phyloP scores from a whole-genome alignment of 1,140 invertebrate species.

The Ceratosolen solmsi region DNA sequence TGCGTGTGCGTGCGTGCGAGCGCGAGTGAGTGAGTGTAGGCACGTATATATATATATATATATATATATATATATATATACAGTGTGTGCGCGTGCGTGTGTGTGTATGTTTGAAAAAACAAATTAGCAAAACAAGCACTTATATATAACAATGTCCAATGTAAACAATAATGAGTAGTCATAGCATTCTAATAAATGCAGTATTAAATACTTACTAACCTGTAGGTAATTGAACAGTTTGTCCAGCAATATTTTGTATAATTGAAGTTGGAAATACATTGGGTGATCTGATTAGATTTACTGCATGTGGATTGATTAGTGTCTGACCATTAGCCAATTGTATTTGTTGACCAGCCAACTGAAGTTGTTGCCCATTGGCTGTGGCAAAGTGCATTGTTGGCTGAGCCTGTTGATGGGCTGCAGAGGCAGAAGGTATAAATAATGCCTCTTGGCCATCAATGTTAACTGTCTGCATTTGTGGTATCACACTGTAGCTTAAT shows the following conservation, averaged over 20 bases:
- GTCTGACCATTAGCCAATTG: conserved; percentile 75
- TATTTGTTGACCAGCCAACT: conserved; percentile 74
- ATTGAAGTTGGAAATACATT: conserved; percentile 71
- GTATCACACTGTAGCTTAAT: conserved; percentile 78
- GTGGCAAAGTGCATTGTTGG: conserved; percentile 69
- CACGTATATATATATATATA: too few relatives aligned
- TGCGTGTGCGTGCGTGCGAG: too few relatives aligned
- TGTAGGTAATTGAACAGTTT: conserved; percentile 73
- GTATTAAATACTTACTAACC: conserved; percentile 56
- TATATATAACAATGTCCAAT: neutral
- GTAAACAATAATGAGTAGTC: neutral
- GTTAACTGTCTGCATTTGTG: conserved; percentile 89
- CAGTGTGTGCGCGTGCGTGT: too few relatives aligned
- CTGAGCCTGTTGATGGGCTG: conserved; percentile 66
- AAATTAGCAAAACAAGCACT: neutral
- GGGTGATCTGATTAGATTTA: conserved; percentile 73
- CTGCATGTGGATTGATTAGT: conserved; percentile 70
- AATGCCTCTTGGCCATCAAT: conserved; percentile 94
- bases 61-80: too few relatives aligned
- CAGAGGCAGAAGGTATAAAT: conserved; percentile 82
- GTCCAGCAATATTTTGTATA: conserved; percentile 70
- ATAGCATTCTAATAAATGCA: neutral
- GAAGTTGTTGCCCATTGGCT: conserved; percentile 72
- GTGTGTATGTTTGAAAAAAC: too few relatives aligned
- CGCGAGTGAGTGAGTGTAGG: too few relatives aligned